phyloP scores from a whole-genome alignment of 1,140 invertebrate species.

The Camponotus pennsylvanicus region DNA sequence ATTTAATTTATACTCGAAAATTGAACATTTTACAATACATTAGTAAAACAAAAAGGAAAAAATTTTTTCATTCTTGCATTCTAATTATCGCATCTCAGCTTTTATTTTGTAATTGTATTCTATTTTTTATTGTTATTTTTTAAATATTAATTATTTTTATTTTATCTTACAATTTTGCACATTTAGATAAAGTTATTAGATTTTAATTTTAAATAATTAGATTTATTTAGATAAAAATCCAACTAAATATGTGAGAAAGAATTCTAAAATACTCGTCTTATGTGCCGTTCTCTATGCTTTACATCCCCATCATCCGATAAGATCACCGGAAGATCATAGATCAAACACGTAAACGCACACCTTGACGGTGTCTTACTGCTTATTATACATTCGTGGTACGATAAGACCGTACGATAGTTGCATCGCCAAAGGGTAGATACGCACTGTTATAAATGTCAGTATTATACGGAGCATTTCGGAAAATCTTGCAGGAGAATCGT shows the following conservation, averaged over 20 bases:
- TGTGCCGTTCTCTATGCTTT: slow-evolving; percentile 35
- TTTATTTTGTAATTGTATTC: too few species aligned
- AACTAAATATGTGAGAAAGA: slow-evolving; percentile 16
- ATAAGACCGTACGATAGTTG: slow-evolving; percentile 82
- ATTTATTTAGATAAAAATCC: not conserved
- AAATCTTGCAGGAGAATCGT: slow-evolving; percentile 74
- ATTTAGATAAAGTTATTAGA: not conserved
- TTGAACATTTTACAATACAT: too few species aligned
- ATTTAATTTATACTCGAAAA: too few species aligned
- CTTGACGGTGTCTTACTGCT: slow-evolving; percentile 79
- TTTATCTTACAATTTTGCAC: not conserved
- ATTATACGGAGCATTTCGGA: slow-evolving; percentile 83
- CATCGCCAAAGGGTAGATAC: slow-evolving; percentile 85
- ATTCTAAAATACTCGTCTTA: slow-evolving; percentile 14
- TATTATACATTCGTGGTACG: slow-evolving; percentile 85
- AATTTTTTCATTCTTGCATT: too few species aligned
- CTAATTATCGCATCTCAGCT: too few species aligned
- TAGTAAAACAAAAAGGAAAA: too few species aligned
- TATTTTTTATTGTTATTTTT: too few species aligned
- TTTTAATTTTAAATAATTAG: too few species aligned
- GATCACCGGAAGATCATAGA: slow-evolving; percentile 85
- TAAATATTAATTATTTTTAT: not conserved
- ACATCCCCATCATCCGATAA: slow-evolving; percentile 65
- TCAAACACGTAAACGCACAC: slow-evolving; percentile 83
- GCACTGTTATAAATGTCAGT: slow-evolving; percentile 86